A percentile compares a stretch with the other conserved stretches of the same genome.
phyloP scores from a whole-genome alignment of 1,140 invertebrate genomes.

The Palaemon carinicauda region DNA sequence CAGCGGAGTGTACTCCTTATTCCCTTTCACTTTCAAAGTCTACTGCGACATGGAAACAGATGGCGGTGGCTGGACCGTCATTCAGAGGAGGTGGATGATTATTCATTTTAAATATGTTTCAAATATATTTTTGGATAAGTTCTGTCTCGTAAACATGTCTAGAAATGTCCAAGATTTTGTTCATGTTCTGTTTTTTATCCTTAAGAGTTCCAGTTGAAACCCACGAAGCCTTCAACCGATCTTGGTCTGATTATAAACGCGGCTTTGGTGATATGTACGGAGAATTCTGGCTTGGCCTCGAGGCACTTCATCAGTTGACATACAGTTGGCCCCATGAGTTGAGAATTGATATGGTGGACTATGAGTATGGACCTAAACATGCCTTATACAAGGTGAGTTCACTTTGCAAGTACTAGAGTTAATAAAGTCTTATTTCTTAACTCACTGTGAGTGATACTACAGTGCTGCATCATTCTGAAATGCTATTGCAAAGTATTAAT shows the following conservation, averaged over 20 bases:
- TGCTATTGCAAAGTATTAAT: neutral
- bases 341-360: constrained; percentile 61
- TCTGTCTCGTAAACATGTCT: too few relatives aligned
- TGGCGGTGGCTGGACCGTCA: constrained; percentile 63
- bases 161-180: too few relatives aligned
- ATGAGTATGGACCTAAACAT: constrained; percentile 51
- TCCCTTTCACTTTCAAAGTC: constrained; percentile 59
- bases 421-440: neutral
- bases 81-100: constrained; percentile 18
- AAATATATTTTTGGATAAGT: too few relatives aligned
- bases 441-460: too few relatives aligned
- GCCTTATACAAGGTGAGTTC: constrained; percentile 57
- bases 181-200: too few relatives aligned
- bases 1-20: constrained; percentile 38
- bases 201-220: constrained; percentile 57
- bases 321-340: constrained; percentile 49
- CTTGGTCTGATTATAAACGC: constrained; percentile 67
- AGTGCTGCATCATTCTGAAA: too few relatives aligned
- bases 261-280: constrained; percentile 67
- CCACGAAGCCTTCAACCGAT: constrained; percentile 60
- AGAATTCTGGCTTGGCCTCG: constrained; percentile 65
- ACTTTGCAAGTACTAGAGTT: neutral
- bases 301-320: constrained; percentile 59
- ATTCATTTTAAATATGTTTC: neutral
- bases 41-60: constrained; percentile 59